Base-by-base conservation (phyloP, 1,140 invertebrate genomes). In the Drosophila neocordata region DNA sequence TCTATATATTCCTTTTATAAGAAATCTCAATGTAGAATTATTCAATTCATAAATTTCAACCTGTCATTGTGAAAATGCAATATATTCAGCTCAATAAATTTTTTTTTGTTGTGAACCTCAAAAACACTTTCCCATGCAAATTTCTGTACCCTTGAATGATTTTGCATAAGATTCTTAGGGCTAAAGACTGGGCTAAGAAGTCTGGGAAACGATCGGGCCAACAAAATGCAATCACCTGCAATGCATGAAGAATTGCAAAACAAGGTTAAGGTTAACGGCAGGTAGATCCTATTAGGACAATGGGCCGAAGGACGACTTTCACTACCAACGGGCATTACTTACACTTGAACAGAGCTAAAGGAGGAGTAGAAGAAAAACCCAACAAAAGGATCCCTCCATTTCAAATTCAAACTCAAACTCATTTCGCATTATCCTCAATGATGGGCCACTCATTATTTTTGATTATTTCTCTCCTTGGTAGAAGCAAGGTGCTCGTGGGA, bases 91-190 rank as follows among this genome's bases (percentile, higher is more conserved):
- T 85, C 20, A 70, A 15, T 38, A 48, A 48, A 48, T 48, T 48
- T 48, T 48, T 48, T 15, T 48, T 12, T 41, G 31, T 67, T n/a
- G n/a, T n/a, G 66, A 57, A 31, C 31, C 13, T 13, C 41, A 63
- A 63, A 87, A 88, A 82, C 83, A 87, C 83, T 88, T 88, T 88
- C 79, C 83, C 84, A 88, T 88, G 83, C 83, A 88, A 88, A 88
- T 88, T 61, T 64, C 9, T 22, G 13, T 64, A 11, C 69, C 55
- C 38, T 67, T 68, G 74, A 67, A 81, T 82, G 79, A 88, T 88
- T 88, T 88, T 89, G 84, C 84, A 88, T 88, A 89, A 88, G 79
- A 83, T 83, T 87, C 68, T 38, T 34, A 35, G 12, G 24, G 1
- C 55, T 64, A 77, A 78, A 69, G 76, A 52, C 56, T 9, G 22